These are phyloP conservation scores for Todus mexicanus DNA, from an alignment of 2,797 vertebrate genomes.

Conservation along the genomic window DNA sequence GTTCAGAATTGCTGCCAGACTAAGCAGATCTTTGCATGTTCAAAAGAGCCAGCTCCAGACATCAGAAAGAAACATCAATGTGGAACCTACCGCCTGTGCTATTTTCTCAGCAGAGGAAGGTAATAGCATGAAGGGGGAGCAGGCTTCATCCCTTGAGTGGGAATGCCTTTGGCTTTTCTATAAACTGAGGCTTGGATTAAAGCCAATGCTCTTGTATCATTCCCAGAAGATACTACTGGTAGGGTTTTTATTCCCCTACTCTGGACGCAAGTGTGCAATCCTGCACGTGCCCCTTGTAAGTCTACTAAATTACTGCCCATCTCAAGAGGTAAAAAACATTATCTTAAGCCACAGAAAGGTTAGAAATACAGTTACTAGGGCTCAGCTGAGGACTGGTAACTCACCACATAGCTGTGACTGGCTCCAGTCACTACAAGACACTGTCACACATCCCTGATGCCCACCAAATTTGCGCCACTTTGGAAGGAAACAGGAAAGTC, in stretches of 20 bases:
- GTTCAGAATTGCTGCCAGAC: neutral
- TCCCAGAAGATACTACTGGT: neutral
- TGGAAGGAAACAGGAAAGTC: neutral
- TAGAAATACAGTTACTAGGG: neutral
- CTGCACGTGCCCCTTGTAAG: neutral
- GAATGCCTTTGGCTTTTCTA: neutral
- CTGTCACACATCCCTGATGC: neutral
- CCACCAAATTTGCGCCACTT: neutral
- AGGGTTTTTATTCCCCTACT: neutral
- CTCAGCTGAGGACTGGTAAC: neutral
- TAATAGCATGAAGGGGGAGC: neutral
- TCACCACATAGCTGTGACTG: neutral
- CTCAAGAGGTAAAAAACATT: neutral
- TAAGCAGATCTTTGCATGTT: neutral
- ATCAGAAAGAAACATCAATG: neutral
- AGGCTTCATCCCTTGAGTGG: neutral
- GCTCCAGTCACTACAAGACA: neutral
- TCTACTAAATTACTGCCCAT: neutral
- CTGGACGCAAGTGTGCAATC: neutral
- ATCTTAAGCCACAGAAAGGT: neutral
- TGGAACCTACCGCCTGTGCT: neutral
- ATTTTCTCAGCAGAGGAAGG: neutral
- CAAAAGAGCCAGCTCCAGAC: slow-evolving; percentile 11
- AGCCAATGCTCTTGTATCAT: neutral
- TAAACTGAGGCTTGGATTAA: neutral